Evolutionary conservation across 2,797 vertebrate species (phyloP).

Genomic region (Lemur catta): DNA sequence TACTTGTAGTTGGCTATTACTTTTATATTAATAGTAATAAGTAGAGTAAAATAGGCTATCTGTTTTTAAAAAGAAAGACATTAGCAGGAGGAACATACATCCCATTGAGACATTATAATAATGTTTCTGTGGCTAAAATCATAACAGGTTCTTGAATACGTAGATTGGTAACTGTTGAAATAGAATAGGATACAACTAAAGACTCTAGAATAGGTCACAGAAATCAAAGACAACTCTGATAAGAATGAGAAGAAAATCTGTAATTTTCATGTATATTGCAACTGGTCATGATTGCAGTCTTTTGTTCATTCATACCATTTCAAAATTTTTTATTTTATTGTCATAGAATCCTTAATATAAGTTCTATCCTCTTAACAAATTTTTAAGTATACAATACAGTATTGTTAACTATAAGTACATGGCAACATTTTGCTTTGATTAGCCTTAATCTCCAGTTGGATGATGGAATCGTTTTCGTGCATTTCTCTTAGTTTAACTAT

Average conservation of each 20-base stretch:
- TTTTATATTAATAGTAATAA: background rate
- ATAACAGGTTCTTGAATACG: conserved; percentile 7
- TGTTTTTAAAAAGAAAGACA: background rate
- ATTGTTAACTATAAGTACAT: background rate
- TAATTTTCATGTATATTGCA: background rate
- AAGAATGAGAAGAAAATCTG: background rate
- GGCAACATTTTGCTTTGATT: background rate
- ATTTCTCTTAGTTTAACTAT: background rate
- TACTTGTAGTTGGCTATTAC: background rate
- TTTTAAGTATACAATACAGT: background rate
- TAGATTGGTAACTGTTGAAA: background rate
- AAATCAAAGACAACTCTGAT: background rate
- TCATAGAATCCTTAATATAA: background rate
- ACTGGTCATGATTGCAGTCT: background rate
- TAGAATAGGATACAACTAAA: background rate
- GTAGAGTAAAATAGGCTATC: background rate
- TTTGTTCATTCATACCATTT: background rate
- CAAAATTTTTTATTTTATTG: background rate
- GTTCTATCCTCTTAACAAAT: background rate
- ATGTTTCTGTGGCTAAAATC: background rate
- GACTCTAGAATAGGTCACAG: background rate
- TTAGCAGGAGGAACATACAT: background rate
- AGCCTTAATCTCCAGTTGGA: background rate
- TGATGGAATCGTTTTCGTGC: background rate
- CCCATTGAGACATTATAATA: background rate